Conservation (phyloP, 2,113 vertebrate genomes). For the Mastomys coucha region DNA sequence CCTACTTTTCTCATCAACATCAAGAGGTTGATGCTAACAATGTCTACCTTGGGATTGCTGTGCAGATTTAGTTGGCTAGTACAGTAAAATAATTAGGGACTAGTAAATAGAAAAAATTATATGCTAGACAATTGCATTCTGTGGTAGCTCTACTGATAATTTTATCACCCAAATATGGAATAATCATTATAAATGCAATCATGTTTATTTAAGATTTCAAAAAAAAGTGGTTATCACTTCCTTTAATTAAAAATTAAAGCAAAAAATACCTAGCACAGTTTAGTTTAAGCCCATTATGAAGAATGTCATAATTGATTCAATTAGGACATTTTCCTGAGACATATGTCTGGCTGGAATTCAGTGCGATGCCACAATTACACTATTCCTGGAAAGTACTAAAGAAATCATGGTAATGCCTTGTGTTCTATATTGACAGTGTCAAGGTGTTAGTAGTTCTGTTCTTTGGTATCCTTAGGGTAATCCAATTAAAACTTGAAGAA, state of each 20-base stretch:
- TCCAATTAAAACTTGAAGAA: neutral
- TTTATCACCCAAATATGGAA: neutral
- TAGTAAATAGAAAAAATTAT: neutral
- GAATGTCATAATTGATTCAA: neutral
- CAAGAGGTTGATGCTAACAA: neutral
- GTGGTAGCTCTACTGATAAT: neutral
- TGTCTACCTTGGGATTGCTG: neutral
- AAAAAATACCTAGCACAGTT: neutral
- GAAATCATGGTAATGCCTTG: neutral
- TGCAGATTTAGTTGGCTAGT: neutral
- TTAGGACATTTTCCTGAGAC: neutral
- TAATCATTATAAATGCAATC: neutral
- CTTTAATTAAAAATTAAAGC: neutral
- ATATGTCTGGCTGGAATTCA: neutral
- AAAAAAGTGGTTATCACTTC: neutral
- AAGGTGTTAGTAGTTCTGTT: neutral
- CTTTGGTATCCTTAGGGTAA: neutral
- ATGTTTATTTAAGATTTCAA: neutral
- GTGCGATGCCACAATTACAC: neutral
- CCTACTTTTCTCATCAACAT: neutral
- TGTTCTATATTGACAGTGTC: neutral
- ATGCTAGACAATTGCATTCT: neutral
- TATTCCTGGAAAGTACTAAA: neutral
- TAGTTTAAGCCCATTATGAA: neutral
- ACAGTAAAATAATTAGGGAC: neutral